Base-by-base conservation (phyloP, 2,113 vertebrate species). In the Carassius auratus region DNA sequence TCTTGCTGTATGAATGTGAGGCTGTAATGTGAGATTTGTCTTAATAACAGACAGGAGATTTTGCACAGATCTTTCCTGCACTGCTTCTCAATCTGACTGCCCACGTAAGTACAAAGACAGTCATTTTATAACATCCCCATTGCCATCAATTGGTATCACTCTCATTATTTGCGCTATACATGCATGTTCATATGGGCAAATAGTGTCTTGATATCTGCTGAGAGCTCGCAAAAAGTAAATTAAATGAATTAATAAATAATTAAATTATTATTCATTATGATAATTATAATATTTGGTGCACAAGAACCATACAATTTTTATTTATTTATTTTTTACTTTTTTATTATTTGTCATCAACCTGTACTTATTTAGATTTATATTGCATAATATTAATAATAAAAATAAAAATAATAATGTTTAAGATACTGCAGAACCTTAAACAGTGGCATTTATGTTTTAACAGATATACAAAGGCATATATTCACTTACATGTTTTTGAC, bases 61-160 rank as follows among this genome's bases (percentile, higher is more conserved):
- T 52, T 73, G 33, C 66, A 19, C 62, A 66, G 62, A 33, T 79
- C 19, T 85, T 30, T 17, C 17, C 48, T 26, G 12, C 55, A 78
- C 76, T 36, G 55, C 55, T 61, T 17, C 55, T 78, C 52, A 59
- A 57, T 21, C 30, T 38, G 52, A 78, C 30, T 83, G 81, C 48
- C 81, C 81, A 83, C 81, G 81, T 83, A 83, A 83, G 81, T 83
- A 83, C 66, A 83, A 68, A 81, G 64, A 38, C 81, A 75, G 45
- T 75, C 42, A 36, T 69, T 48, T 48, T 61, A 36, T 26, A 36
- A 71, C 48, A 74, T 48, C 42, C 57, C 4, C 68, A 71, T 38
- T 74, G 21, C 19, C 30, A 77, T 80, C 30, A 52, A 19, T 78
- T 77, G 57, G 38, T 57, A 5, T 59, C 62, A 68, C 59, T 77